A percentile compares a stretch with the other conserved stretches of the same genome.
These are phyloP conservation scores for Ylistrum balloti DNA, from an alignment of 1,140 invertebrate species.

Conservation along the genomic window DNA sequence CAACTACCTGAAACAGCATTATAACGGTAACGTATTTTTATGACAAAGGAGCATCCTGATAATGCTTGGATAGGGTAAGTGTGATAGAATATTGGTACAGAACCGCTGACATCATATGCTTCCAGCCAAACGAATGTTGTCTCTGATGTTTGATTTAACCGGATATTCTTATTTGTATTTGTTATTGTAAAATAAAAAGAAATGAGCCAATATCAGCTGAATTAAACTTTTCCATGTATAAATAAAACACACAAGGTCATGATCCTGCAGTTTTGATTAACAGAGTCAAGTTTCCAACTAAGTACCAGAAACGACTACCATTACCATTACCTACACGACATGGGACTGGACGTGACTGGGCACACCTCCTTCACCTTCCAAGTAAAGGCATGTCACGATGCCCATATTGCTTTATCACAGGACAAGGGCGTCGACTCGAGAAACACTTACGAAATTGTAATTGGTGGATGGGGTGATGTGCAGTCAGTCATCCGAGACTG, in stretches of 20 bases:
- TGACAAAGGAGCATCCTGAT: too few species aligned
- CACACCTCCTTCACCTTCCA: constrained; percentile 63
- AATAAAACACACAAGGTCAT: too few species aligned
- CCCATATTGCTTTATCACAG: constrained; percentile 65
- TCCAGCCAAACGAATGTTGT: too few species aligned
- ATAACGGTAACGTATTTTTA: neutral
- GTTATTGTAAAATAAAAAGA: too few species aligned
- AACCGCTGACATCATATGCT: too few species aligned
- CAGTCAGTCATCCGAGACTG: constrained; percentile 66
- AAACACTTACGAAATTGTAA: constrained; percentile 70
- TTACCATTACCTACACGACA: constrained; percentile 61
- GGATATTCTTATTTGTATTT: too few species aligned
- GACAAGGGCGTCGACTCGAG: constrained; percentile 51
- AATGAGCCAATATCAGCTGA: too few species aligned
- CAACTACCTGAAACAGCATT: neutral
- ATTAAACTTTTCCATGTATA: too few species aligned
- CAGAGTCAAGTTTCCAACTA: constrained; percentile 36
- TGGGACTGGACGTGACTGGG: constrained; percentile 59
- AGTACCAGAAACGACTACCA: constrained; percentile 60
- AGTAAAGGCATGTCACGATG: constrained; percentile 70
- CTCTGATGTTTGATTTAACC: too few species aligned
- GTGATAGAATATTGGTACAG: too few species aligned
- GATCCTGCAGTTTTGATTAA: neutral
- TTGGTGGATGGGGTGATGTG: constrained; percentile 68
- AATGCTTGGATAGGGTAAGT: too few species aligned